Evolutionary conservation across 2,797 vertebrate genomes (phyloP), one percentile per base, ranked within the genome.

Genomic region (Diceros bicornis): DNA sequence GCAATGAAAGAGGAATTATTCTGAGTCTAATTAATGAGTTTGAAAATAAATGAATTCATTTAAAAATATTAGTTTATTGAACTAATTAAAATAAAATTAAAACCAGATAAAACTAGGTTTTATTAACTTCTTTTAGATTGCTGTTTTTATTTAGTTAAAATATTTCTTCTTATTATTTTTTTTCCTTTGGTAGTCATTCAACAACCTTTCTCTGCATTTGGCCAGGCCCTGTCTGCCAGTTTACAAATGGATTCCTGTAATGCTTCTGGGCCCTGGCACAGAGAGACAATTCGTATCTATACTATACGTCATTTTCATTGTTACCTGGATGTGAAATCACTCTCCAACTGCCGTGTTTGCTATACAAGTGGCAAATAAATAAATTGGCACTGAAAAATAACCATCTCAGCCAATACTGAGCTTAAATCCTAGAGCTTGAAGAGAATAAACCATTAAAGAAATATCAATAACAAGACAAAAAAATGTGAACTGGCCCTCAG

Each of bases 31-130:
- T 86, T 20, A 68, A 81, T 75, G 44, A 23, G 2, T 61, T 68
- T 82, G 8, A 93, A 86, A 86, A 57, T 66, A 89, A 89, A 25
- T 72, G 4, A 55, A 32, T 74, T 79, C 0, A 79, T 91, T 89
- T 37, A 14, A 59, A 95, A 87, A 82, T 61, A 44, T 10, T 71
- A 27, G 12, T 84, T 79, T 55, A 85, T 86, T 52, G 0, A 62
- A 59, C 55, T 34, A 94, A 79, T 59, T 69, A 32, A 64, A 77
- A 61, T 89, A 25, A 79, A 91, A 89, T n/a, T 92, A 68, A 86
- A 94, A 71, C 0, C 16, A 52, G 4, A 7, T 82, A 61, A 94
- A 93, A 89, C 62, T 3, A 61, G 2, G 82, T 82, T 59, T 66
- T 78, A n/a, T 84, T 41, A 89, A 69, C 4, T 44, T 50, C 7